Percentiles rank a stretch among this genome's conserved stretches.
Evolutionary conservation across 1,140 invertebrate genomes (phyloP).

Genomic region (Pemphigus obesinymphae): DNA sequence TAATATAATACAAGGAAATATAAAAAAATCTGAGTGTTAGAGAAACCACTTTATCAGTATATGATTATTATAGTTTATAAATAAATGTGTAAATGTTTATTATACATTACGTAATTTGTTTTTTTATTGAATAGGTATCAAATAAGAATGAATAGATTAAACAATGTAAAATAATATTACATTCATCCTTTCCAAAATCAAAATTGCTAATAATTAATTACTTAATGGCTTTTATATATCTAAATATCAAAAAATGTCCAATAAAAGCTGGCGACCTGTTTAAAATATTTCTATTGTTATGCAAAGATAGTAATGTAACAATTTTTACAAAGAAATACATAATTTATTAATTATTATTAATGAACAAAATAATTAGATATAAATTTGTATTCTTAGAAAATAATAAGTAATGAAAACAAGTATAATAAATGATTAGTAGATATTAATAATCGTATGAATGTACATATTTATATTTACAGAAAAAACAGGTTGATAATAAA

Average conservation of each 20-base stretch:
- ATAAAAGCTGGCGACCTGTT: neutral
- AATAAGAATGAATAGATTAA: too few species aligned
- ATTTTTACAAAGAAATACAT: neutral
- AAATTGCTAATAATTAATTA: too few species aligned
- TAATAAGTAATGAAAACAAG: conserved; percentile 7
- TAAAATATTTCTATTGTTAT: neutral
- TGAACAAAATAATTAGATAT: neutral
- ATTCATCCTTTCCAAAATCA: too few species aligned
- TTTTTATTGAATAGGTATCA: too few species aligned
- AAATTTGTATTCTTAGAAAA: neutral
- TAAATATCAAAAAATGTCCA: too few species aligned
- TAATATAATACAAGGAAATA: neutral
- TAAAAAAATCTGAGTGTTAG: neutral
- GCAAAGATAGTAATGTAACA: neutral
- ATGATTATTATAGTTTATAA: too few species aligned
- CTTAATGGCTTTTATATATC: too few species aligned
- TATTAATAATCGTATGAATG: conserved; percentile 2
- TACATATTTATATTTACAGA: conserved; percentile 35
- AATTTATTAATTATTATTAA: neutral
- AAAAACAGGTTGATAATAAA: neutral
- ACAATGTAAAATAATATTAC: too few species aligned
- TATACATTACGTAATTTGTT: too few species aligned
- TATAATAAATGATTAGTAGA: neutral
- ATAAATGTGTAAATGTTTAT: too few species aligned
- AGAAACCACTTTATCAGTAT: too few species aligned